Base-by-base conservation (phyloP, 1,140 invertebrate species). In the Diabrotica virgifera region DNA sequence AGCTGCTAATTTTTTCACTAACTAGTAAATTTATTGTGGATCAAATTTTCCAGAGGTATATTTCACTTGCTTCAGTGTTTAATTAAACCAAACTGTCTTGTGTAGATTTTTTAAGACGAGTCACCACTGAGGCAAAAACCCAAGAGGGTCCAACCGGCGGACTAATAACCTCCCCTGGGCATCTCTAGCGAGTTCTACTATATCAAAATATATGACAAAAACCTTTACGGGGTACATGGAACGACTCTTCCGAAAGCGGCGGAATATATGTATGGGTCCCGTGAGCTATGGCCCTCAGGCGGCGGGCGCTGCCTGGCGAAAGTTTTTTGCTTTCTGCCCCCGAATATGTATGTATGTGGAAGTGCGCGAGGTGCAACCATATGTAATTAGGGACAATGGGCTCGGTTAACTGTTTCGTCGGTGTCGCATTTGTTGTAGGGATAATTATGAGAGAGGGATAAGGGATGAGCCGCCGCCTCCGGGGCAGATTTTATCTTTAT, bases 171-270 rank as follows among this genome's bases (percentile, higher is more conserved):
- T 46, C 40, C n/a, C 40, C 2, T 2, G 40, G 40, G 40, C n/a
- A 46, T 46, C 40, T 24, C 40, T 10, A 8, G 40, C 40, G 40
- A 46, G 40, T 35, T 24, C 5, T 24, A 36, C 6, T 55, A 24
- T 55, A 55, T 55, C 53, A 55, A 55, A 55, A 55, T 55, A 55
- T 55, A 55, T 55, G 53, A 36, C 53, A 13, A 24, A 55, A 55
- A 55, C 53, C 53, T 55, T 55, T 55, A 55, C 35, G 35, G 40
- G n/a, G 40, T 46, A 46, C 40, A 46, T 46, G 40, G 40, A 46
- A 46, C 40, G 40, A 46, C 40, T 46, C 40, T 46, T 46, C 40
- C 40, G 40, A 46, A 46, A 10, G n/a, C 40, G n/a, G 40, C 40
- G 40, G 40, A 52, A 36, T 24, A 36, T 14, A 55, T 55, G 35